A percentile compares a stretch with the other conserved stretches of the same genome.
These are phyloP conservation scores for Dendrolimus pini DNA, from an alignment of 2,888 invertebrate genomes.

Conservation along the genomic window DNA sequence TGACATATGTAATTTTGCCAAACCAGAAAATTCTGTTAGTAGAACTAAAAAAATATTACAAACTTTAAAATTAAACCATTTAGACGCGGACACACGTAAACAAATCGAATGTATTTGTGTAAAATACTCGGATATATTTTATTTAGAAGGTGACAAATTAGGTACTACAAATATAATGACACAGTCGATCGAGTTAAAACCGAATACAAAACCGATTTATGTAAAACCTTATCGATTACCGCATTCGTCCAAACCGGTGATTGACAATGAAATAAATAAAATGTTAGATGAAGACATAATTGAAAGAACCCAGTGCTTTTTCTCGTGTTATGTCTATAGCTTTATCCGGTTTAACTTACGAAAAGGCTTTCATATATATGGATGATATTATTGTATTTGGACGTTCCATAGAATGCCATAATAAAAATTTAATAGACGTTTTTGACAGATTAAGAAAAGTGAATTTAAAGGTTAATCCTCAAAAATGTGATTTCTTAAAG, in stretches of 20 bases:
- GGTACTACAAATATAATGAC: conserved; percentile 9
- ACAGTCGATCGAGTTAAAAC: conserved; percentile 15
- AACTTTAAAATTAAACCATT: no score
- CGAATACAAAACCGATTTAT: conserved; percentile 8
- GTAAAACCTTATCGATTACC: conserved; percentile 18
- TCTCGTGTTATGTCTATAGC: conserved; percentile 13
- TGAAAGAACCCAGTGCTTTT: conserved; percentile 10
- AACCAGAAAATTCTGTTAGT: no score
- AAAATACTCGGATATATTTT: conserved; percentile 17
- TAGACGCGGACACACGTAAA: no score
- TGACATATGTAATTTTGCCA: no score
- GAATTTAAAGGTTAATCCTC: background rate
- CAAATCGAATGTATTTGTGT: conserved; percentile 5
- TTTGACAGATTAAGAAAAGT: conserved; percentile 1
- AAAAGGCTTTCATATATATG: conserved; percentile 8
- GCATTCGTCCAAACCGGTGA: conserved; percentile 10
- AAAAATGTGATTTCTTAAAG: background rate
- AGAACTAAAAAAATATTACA: no score
- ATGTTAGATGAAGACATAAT: conserved; percentile 14
- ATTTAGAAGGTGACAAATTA: conserved; percentile 13
- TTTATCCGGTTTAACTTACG: conserved; percentile 12
- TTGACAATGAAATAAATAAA: conserved; percentile 12
- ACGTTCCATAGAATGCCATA: conserved; percentile 5
- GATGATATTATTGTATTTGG: conserved; percentile 8
- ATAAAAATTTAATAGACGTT: conserved; percentile 7